Evolutionary conservation across 1,140 invertebrate genomes (phyloP).

Genomic region (Chymomyza costata): DNA sequence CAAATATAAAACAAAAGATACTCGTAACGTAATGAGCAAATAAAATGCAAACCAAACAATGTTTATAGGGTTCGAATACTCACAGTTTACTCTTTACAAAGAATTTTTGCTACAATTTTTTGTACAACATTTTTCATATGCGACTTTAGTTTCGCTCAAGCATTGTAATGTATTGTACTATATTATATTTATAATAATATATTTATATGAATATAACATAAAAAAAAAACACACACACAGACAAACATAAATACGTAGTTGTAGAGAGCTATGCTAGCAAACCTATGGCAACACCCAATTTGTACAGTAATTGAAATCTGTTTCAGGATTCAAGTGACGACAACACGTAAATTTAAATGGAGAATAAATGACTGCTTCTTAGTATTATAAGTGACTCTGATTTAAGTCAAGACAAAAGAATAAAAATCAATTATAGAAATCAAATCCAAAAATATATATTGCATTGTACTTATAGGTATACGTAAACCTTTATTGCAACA

Average conservation of each 20-base stretch:
- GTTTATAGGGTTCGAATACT: constrained; percentile 28
- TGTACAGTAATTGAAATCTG: constrained; percentile 72
- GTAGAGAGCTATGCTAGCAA: constrained; percentile 18
- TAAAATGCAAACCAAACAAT: constrained; percentile 27
- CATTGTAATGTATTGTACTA: constrained; percentile 22
- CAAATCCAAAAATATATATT: constrained; percentile 67
- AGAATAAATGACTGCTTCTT: constrained; percentile 74
- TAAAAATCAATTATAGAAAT: constrained; percentile 59
- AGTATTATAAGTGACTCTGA: constrained; percentile 72
- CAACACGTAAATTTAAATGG: constrained; percentile 71
- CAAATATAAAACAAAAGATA: constrained; percentile 22
- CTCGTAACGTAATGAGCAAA: constrained; percentile 10
- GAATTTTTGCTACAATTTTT: constrained; percentile 16
- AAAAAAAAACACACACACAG: constrained; percentile 12
- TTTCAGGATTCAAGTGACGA: constrained; percentile 72
- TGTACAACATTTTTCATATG: constrained; percentile 12
- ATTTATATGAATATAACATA: constrained; percentile 11
- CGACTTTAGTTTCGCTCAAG: background rate
- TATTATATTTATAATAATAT: constrained; percentile 11
- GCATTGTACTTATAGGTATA: constrained; percentile 53
- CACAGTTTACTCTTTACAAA: constrained; percentile 19
- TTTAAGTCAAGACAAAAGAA: constrained; percentile 56
- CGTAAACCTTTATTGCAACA: constrained; percentile 58
- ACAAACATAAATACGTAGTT: constrained; percentile 32
- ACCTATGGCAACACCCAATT: constrained; percentile 36